Evolutionary conservation across 2,113 vertebrate species (phyloP).

Genomic region (Halichoerus grypus): DNA sequence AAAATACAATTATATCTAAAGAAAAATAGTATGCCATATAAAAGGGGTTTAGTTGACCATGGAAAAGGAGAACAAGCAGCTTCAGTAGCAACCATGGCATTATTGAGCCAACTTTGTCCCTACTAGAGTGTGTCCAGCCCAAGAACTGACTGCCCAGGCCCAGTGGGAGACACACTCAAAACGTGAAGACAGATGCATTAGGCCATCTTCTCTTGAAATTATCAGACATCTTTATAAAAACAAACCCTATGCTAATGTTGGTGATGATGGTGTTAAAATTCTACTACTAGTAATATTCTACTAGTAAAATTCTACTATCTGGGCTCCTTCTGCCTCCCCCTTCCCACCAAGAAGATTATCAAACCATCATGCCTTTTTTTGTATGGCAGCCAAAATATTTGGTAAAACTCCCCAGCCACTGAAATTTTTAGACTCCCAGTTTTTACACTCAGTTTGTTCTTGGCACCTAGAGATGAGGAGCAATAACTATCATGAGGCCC

Average conservation of each 20-base stretch:
- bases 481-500: conserved; percentile 16
- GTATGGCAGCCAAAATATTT: background rate
- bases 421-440: background rate
- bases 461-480: background rate
- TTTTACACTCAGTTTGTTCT: background rate
- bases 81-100: background rate
- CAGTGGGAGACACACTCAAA: background rate
- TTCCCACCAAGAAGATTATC: background rate
- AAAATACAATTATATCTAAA: conserved; percentile 1
- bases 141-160: background rate
- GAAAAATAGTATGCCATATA: background rate
- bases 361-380: background rate
- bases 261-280: background rate
- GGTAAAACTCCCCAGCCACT: background rate
- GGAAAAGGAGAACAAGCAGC: background rate
- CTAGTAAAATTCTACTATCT: background rate
- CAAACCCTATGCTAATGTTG: background rate
- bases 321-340: background rate
- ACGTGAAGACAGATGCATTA: background rate
- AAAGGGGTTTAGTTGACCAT: background rate
- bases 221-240: conserved; percentile 3
- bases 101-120: background rate
- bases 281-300: background rate
- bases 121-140: background rate
- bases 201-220: background rate